Conservation (phyloP, 2,888 invertebrate species). For the Drosophila cognata region DNA sequence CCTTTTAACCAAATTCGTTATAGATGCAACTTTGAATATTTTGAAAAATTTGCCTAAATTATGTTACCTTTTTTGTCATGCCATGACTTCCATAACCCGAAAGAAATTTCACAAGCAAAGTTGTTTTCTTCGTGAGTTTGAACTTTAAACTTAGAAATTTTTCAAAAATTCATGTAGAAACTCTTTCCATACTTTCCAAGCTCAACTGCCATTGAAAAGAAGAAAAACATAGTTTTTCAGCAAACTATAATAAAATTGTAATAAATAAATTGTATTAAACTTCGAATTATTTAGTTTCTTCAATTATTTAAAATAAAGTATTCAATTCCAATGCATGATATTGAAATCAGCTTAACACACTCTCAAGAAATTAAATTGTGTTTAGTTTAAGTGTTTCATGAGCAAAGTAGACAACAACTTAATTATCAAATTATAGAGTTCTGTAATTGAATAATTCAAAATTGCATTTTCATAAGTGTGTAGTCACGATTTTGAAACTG, state of each 20-base stretch:
- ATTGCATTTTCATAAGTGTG: background rate
- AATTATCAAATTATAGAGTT: background rate
- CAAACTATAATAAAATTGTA: too few species aligned
- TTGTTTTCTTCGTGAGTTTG: background rate
- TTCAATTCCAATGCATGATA: background rate
- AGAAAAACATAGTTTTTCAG: background rate
- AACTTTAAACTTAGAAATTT: background rate
- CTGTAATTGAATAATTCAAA: background rate
- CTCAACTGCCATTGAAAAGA: background rate
- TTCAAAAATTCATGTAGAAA: background rate
- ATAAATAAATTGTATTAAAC: background rate
- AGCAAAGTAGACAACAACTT: background rate
- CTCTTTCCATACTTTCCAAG: background rate
- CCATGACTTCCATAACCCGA: background rate
- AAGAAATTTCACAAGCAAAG: background rate
- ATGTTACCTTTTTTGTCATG: background rate
- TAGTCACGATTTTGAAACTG: background rate
- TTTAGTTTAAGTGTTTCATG: background rate
- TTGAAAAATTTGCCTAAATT: background rate
- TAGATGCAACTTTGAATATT: background rate
- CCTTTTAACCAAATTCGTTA: background rate
- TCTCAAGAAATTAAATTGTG: background rate
- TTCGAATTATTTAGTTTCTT: background rate
- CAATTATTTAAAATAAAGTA: background rate
- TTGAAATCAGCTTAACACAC: background rate